These are phyloP conservation scores for Ornithoptera alexandrae DNA, from an alignment of 2,888 invertebrate genomes.

Conservation along the genomic window DNA sequence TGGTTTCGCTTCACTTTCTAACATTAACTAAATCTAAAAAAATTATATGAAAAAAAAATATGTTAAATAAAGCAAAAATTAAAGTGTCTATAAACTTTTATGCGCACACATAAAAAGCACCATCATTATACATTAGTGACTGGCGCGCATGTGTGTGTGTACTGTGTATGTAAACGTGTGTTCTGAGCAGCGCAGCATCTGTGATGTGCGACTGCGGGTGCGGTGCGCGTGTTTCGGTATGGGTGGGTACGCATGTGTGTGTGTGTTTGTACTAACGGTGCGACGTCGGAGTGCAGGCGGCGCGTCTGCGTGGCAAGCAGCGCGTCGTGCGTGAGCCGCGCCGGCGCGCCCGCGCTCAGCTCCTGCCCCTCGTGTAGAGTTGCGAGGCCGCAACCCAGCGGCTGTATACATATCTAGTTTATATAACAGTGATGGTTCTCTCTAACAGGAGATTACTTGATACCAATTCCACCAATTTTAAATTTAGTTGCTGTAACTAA, in stretches of 20 bases:
- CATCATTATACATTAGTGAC: neutral
- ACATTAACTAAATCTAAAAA: neutral
- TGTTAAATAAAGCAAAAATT: neutral
- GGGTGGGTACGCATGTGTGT: slow-evolving; percentile 3
- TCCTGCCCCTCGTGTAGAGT: slow-evolving; percentile 86
- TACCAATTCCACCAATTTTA: too few species aligned
- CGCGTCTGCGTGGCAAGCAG: slow-evolving; percentile 89
- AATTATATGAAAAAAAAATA: neutral
- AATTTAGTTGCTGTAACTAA: too few species aligned
- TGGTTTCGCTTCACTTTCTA: neutral
- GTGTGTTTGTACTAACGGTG: slow-evolving; percentile 56
- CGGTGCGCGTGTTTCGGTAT: neutral
- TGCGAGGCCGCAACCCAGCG: slow-evolving; percentile 79
- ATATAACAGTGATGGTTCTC: too few species aligned
- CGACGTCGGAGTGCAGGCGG: slow-evolving; percentile 82
- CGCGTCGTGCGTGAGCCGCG: slow-evolving; percentile 88
- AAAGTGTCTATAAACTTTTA: neutral
- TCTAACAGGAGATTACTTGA: too few species aligned
- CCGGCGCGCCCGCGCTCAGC: slow-evolving; percentile 60
- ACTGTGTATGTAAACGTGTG: slow-evolving; percentile 13
- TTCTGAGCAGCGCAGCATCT: neutral
- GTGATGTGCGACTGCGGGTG: slow-evolving; percentile 3
- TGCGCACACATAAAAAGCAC: neutral
- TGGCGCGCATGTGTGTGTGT: neutral
- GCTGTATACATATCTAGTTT: slow-evolving; percentile 14